A percentile compares a stretch with the other conserved stretches of the same genome.
Evolutionary conservation across 2,888 invertebrate species (phyloP).

Genomic region (Cryptophagus acutangulus): DNA sequence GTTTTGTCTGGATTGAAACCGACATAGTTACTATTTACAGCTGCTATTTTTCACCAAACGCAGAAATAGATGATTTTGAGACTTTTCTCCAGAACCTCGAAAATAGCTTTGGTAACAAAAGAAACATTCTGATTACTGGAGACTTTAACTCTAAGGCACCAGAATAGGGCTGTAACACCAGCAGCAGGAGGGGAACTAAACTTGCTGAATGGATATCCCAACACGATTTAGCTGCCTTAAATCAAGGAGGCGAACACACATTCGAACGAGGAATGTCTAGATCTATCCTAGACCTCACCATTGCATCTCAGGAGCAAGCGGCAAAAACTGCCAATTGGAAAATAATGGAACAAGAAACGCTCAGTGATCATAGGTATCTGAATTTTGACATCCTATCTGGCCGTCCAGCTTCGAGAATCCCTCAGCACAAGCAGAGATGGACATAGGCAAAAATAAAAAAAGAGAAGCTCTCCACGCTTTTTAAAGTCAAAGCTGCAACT

Average conservation of each 20-base stretch:
- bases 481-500: no score
- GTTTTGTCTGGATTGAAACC: constrained; percentile 13
- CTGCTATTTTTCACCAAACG: constrained; percentile 12
- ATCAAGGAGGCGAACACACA: background rate
- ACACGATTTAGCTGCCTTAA: background rate
- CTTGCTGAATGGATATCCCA: background rate
- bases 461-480: no score
- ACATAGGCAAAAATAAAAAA: no score
- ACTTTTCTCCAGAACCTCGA: no score
- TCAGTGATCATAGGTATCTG: background rate
- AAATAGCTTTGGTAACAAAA: no score
- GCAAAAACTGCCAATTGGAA: constrained; percentile 1
- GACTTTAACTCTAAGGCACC: constrained; percentile 1
- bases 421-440: no score
- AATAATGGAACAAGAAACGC: background rate
- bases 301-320: background rate
- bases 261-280: background rate
- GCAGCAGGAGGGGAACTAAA: background rate
- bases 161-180: background rate
- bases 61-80: constrained; percentile 1
- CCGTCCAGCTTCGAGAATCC: no score
- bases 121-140: background rate
- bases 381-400: no score
- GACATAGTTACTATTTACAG: constrained; percentile 1
- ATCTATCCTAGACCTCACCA: background rate